Percentiles rank a stretch among this genome's conserved stretches.
Evolutionary conservation across 2,113 vertebrate genomes (phyloP).

Genomic region (Tragulus kanchil): DNA sequence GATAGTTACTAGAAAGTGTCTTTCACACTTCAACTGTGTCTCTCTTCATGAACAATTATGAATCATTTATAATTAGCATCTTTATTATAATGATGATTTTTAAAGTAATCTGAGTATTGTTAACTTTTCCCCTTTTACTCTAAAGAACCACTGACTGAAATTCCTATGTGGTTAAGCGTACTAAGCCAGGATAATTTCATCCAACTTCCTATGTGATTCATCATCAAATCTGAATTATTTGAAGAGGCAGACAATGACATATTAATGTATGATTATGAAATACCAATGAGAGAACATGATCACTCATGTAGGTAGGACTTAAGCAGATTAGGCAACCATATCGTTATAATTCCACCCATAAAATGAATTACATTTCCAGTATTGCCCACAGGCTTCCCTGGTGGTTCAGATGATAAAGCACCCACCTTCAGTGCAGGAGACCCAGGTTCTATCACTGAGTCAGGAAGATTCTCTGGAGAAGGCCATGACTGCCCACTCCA

Average conservation of each 20-base stretch:
- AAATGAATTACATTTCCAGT: not conserved
- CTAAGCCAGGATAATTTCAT: slow-evolving; percentile 27
- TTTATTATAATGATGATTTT: slow-evolving; percentile 27
- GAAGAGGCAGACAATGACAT: not conserved
- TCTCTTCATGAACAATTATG: not conserved
- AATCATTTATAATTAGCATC: slow-evolving; percentile 25
- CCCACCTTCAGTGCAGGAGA: not conserved
- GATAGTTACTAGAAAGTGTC: not conserved
- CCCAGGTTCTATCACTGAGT: not conserved
- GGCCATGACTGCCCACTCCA: not conserved
- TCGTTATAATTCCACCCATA: not conserved
- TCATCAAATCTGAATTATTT: slow-evolving; percentile 19
- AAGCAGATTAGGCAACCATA: not conserved
- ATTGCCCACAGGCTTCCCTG: not conserved
- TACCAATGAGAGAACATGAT: not conserved
- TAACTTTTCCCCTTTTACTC: not conserved
- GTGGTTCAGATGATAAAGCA: not conserved
- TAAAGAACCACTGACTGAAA: not conserved
- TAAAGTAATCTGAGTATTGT: slow-evolving; percentile 24
- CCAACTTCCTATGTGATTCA: not conserved
- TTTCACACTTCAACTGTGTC: not conserved
- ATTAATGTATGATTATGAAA: not conserved
- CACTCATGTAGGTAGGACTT: not conserved
- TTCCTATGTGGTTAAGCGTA: slow-evolving; percentile 6
- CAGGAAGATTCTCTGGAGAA: not conserved